Percentiles rank a stretch among this genome's conserved stretches.
Conservation (phyloP, 2,888 invertebrate species). For the Tanypteryx hageni region DNA sequence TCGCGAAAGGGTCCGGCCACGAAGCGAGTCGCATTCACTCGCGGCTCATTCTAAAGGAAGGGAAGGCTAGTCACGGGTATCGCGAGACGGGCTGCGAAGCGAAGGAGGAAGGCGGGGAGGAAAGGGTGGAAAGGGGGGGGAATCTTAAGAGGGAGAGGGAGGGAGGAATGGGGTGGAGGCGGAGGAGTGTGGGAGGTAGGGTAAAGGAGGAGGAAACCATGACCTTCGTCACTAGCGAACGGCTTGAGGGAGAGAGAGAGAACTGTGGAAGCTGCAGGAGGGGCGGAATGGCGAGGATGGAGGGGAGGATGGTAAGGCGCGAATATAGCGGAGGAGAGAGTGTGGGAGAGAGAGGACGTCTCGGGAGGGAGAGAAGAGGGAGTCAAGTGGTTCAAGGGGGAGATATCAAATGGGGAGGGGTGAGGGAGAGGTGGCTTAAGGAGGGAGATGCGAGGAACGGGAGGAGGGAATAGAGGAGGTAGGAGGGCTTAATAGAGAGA, state of each 20-base stretch:
- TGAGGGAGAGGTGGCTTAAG: not conserved
- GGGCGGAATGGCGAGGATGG: not conserved
- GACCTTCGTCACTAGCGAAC: slow-evolving; percentile 61
- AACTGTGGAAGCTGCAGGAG: not conserved
- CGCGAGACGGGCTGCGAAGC: slow-evolving; percentile 21
- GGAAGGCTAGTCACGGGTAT: not conserved
- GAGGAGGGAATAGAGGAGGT: not conserved
- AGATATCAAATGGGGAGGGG: not conserved
- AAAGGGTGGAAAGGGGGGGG: not conserved
- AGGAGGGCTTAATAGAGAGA: not conserved
- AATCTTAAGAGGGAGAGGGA: not conserved
- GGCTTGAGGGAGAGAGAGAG: slow-evolving; percentile 34
- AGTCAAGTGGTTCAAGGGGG: not conserved
- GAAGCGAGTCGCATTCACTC: slow-evolving; percentile 58
- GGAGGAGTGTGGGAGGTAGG: slow-evolving; percentile 13
- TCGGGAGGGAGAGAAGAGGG: not conserved
- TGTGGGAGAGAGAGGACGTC: not conserved
- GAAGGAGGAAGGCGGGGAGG: slow-evolving; percentile 7
- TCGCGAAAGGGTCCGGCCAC: not conserved
- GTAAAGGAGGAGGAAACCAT: slow-evolving; percentile 52
- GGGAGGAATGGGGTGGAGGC: not conserved
- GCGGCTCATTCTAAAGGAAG: slow-evolving; percentile 52
- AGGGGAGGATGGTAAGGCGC: not conserved
- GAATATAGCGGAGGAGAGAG: not conserved
- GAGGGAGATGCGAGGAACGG: not conserved